Percentiles rank a stretch among this genome's conserved stretches.
These are phyloP conservation scores for Leucophenga maculata DNA, from an alignment of 2,888 invertebrate species.

Conservation along the genomic window DNA sequence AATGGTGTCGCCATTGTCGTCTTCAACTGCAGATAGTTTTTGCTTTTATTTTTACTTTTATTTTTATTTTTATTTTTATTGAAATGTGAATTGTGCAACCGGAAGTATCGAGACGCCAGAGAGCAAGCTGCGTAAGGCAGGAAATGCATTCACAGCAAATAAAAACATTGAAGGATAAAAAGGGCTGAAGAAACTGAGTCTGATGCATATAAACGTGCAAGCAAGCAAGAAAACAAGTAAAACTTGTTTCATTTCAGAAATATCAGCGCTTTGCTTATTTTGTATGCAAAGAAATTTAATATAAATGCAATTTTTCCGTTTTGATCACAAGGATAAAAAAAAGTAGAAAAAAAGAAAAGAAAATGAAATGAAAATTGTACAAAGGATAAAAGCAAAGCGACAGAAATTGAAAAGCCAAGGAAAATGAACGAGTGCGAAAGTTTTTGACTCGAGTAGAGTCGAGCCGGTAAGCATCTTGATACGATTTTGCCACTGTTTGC, in stretches of 20 bases:
- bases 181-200: not conserved
- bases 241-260: constrained; percentile 7
- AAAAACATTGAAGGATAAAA: not conserved
- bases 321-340: constrained; percentile 8
- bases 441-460: no score
- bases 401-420: no score
- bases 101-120: not conserved
- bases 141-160: constrained; percentile 1
- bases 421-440: no score
- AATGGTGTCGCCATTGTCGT: not conserved
- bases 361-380: not conserved
- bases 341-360: not conserved
- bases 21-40: not conserved
- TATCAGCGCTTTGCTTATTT: constrained; percentile 1
- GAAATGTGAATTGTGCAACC: not conserved
- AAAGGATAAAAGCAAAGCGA: not conserved
- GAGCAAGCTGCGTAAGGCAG: not conserved
- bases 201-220: not conserved
- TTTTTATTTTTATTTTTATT: not conserved
- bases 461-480: no score
- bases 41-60: not conserved
- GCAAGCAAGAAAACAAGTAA: not conserved
- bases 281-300: constrained; percentile 25
- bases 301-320: constrained; percentile 23
- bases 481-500: not conserved